These are phyloP conservation scores for Aleiodes leptofemur DNA, from an alignment of 2,888 invertebrate species.

Conservation along the genomic window DNA sequence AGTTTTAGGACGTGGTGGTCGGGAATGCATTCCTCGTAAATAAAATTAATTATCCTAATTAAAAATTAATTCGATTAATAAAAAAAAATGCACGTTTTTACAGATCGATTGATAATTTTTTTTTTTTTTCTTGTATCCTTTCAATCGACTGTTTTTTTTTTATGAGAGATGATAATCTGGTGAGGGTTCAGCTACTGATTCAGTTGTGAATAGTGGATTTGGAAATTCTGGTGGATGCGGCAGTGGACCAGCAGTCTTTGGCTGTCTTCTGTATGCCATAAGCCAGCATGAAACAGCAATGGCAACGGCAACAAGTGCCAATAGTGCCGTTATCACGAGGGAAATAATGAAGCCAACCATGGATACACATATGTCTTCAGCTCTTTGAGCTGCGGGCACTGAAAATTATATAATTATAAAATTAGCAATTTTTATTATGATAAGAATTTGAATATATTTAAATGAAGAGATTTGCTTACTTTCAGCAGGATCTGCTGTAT, in stretches of 20 bases:
- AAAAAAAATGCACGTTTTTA: conserved; percentile 48
- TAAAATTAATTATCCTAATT: conserved; percentile 47
- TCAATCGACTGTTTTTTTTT: conserved; percentile 45
- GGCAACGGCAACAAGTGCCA: conserved; percentile 94
- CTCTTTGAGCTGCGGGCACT: conserved; percentile 78
- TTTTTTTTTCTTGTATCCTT: conserved; percentile 14
- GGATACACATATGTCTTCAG: conserved; percentile 93
- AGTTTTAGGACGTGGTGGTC: conserved; percentile 65
- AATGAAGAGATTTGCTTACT: conserved; percentile 75
- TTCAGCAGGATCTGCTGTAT: conserved; percentile 87
- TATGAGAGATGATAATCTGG: conserved; percentile 82
- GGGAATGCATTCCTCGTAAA: conserved; percentile 67
- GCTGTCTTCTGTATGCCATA: conserved; percentile 92
- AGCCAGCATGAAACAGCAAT: conserved; percentile 97
- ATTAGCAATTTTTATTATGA: conserved; percentile 3
- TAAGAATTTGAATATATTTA: neutral
- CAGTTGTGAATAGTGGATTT: conserved; percentile 92
- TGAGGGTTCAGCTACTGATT: conserved; percentile 88
- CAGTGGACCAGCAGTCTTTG: conserved; percentile 91
- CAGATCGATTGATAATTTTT: conserved; percentile 38
- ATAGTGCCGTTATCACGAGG: conserved; percentile 91
- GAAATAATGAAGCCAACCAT: conserved; percentile 95
- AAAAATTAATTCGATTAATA: conserved; percentile 45
- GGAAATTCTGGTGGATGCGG: conserved; percentile 97
- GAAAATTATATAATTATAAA: conserved; percentile 58